Base-by-base conservation (phyloP, 2,888 invertebrate species). In the Volucella inflata region DNA sequence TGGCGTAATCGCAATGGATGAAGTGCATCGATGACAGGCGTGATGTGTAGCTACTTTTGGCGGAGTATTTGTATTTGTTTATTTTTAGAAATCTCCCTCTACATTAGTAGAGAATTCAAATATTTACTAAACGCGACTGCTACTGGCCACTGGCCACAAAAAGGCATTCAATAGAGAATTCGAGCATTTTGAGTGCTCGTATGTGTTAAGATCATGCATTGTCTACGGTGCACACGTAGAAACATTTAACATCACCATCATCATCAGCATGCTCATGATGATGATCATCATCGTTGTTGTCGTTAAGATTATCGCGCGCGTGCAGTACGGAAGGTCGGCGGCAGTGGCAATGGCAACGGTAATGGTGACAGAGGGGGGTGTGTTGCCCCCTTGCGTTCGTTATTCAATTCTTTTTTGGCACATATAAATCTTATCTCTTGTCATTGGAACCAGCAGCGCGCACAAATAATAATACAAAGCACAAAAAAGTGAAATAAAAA, bases 361-460 rank as follows among this genome's bases (percentile, higher is more conserved):
- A 21, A 21, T 21, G 21, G 2, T 2, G 21, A 6, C 6, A 30
- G 30, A 4, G 30, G 30, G 30, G 30, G 4, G 46, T 64, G 77
- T 85, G 76, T 72, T 85, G 85, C 81, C 85, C 81, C 81, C 81
- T 76, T 68, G 81, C 72, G 80, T 81, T 81, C 72, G 81, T 71
- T 71, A 72, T 76, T 76, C 67, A 76, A 71, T 81, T 72, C 70
- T 51, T 85, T n/a, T 74, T 76, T 81, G 81, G 85, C 85, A 85
- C 81, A 70, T 75, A 81, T 81, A 85, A 85, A 85, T 85, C 81
- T 81, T 85, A 85, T 85, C 85, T 81, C 64, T 81, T 85, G 85
- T 85, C 80, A 84, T 84, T 84, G 68, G 80, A 84, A 71, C 42
- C 64, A 83, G 51, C 79, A 83, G 42, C 62, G 50, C 71, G 68